Evolutionary conservation across 2,888 invertebrate species (phyloP).

Genomic region (Melanargia galathea): DNA sequence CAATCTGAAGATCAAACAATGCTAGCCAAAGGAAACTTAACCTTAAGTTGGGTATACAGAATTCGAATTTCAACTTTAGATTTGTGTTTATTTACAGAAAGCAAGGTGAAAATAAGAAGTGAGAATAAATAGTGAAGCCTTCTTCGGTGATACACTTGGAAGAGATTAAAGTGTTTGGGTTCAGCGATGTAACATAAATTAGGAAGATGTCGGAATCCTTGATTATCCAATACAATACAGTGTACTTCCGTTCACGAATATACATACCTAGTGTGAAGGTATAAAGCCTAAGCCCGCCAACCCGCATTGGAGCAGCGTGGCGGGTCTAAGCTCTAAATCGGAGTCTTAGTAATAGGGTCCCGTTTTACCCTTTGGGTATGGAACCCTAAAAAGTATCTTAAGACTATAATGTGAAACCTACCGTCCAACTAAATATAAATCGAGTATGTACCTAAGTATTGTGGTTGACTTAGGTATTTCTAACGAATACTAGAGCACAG

Average conservation of each 20-base stretch:
- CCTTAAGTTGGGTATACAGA: constrained; percentile 43
- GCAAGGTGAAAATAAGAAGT: constrained; percentile 79
- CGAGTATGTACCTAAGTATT: no score
- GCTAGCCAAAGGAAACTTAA: constrained; percentile 51
- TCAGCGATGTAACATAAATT: constrained; percentile 68
- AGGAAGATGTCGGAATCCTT: constrained; percentile 58
- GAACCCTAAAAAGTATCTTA: no score
- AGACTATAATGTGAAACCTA: no score
- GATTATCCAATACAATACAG: constrained; percentile 47
- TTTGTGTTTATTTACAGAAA: constrained; percentile 65
- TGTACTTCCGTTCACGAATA: constrained; percentile 2
- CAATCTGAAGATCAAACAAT: constrained; percentile 57
- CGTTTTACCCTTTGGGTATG: no score
- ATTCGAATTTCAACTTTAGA: constrained; percentile 26
- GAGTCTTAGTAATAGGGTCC: no score
- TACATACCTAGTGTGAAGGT: no score
- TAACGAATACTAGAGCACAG: no score
- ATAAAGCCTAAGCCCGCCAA: no score
- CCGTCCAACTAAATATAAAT: no score
- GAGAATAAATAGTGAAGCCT: constrained; percentile 75
- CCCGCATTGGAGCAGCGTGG: no score
- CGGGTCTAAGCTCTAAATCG: no score
- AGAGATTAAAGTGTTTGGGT: constrained; percentile 78
- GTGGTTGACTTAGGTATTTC: no score
- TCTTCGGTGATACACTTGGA: constrained; percentile 72